Base-by-base conservation (phyloP, 2,113 vertebrate genomes). In the Elachura formosa region DNA sequence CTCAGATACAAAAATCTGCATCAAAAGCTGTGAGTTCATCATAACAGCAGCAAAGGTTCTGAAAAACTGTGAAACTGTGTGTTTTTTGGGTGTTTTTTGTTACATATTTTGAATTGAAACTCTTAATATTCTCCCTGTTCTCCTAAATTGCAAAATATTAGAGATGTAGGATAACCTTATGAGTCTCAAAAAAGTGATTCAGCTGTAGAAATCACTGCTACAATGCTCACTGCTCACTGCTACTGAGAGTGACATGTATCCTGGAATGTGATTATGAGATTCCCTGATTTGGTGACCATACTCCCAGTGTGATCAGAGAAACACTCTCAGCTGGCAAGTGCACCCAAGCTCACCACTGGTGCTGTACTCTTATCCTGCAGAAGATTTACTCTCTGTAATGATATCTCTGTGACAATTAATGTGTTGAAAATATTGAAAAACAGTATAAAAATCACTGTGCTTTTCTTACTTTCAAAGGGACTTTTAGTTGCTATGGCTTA, bases 81-180 rank as follows among this genome's bases (percentile, higher is more conserved):
- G n/a, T n/a, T n/a, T n/a, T n/a, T n/a, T n/a, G 4, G 7, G 14
- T 10, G 1, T 1, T 2, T 6, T 10, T 41, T 18, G 45, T 16
- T 7, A 13, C 6, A 18, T 74, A 8, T 77, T 88, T 84, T 86
- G 26, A 68, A 62, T 10, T 1, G 5, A 9, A 62, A 24, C 19
- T 58, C 5, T 49, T 49, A 83, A 73, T 85, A 87, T 13, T 56
- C 33, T 69, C 8, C 40, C 22, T 31, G 7, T 77, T 88, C 26
- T 63, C 28, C 41, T 28, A 54, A 74, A 46, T 4, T 28, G 31
- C 15, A 63, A 90, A 74, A 43, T 63, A 56, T 40, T 48, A 71
- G 22, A n/a, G 14, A 66, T 0, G 1, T 15, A 40, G 21, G 24
- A 51, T 51, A 51, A 23, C 48, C 16, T 66, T 69, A 55, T 13